phyloP scores from a whole-genome alignment of 2,888 invertebrate genomes.

The Strigamia crassipes region DNA sequence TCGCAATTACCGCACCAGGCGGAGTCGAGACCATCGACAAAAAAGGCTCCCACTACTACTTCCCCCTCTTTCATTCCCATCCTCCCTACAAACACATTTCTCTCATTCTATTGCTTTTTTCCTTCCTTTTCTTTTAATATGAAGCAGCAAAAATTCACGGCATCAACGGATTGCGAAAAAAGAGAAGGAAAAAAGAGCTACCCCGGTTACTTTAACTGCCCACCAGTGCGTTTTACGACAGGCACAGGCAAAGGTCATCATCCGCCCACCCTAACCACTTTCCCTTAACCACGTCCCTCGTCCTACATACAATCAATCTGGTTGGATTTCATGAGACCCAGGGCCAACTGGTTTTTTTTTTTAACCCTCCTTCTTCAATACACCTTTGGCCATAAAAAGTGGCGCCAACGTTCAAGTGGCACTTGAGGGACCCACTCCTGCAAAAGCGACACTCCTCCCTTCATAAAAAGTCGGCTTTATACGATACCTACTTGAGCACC shows the following conservation, averaged over 20 bases:
- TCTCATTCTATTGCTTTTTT: background rate
- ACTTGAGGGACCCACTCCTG: conserved; percentile 10
- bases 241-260: conserved; percentile 4
- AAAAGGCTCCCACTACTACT: conserved; percentile 2
- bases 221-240: conserved; percentile 4
- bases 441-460: conserved; percentile 10
- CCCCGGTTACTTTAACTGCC: background rate
- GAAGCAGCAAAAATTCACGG: conserved; percentile 1
- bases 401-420: conserved; percentile 10
- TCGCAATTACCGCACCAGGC: conserved; percentile 10
- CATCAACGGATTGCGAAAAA: background rate
- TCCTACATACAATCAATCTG: conserved; percentile 4
- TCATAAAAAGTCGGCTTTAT: background rate
- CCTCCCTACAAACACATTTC: background rate
- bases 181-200: background rate
- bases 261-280: background rate
- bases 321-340: conserved; percentile 10
- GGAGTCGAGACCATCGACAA: conserved; percentile 3
- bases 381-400: conserved; percentile 4
- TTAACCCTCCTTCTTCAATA: background rate
- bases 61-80: conserved; percentile 10
- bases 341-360: background rate
- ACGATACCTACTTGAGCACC: background rate
- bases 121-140: conserved; percentile 10
- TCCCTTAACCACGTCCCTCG: conserved; percentile 10